Conservation (phyloP, 2,797 vertebrate genomes). For the Urosaurus nigricauda region DNA sequence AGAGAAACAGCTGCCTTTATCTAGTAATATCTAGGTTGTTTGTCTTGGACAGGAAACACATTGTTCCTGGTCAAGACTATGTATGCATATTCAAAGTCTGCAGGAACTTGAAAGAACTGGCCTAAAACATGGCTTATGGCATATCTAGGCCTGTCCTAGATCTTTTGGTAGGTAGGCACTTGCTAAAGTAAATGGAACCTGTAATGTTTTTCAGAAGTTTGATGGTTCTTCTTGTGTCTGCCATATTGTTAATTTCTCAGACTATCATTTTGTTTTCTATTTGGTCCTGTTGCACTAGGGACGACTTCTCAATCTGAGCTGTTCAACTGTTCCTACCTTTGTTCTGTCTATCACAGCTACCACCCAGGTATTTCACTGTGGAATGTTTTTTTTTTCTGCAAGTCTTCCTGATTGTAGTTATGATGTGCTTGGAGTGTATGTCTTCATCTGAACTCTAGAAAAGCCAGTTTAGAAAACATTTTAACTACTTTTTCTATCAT, state of each 20-base stretch:
- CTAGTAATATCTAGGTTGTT: not conserved
- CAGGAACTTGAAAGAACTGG: rapidly evolving
- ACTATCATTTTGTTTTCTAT: not conserved
- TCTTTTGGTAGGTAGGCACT: not conserved
- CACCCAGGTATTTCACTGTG: slow-evolving; percentile 87
- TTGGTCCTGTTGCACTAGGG: slow-evolving; percentile 81
- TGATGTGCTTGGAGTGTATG: no score
- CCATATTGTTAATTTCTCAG: not conserved
- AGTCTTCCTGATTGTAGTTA: not conserved
- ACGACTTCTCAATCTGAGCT: slow-evolving; percentile 96
- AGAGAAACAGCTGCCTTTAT: slow-evolving; percentile 5
- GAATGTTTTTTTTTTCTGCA: not conserved
- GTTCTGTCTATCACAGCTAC: slow-evolving; percentile 98
- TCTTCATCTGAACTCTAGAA: not conserved
- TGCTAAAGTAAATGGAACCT: not conserved
- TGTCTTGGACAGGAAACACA: not conserved
- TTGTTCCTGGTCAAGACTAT: not conserved
- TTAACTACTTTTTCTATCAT: not conserved
- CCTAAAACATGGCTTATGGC: not conserved
- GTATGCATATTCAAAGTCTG: not conserved
- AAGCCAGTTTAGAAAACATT: not conserved
- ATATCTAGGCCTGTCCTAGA: rapidly evolving
- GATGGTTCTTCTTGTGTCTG: not conserved
- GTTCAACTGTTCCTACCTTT: slow-evolving; percentile 97
- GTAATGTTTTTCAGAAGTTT: not conserved